phyloP scores from a whole-genome alignment of 1,140 invertebrate genomes.

The Hyles euphorbiae region DNA sequence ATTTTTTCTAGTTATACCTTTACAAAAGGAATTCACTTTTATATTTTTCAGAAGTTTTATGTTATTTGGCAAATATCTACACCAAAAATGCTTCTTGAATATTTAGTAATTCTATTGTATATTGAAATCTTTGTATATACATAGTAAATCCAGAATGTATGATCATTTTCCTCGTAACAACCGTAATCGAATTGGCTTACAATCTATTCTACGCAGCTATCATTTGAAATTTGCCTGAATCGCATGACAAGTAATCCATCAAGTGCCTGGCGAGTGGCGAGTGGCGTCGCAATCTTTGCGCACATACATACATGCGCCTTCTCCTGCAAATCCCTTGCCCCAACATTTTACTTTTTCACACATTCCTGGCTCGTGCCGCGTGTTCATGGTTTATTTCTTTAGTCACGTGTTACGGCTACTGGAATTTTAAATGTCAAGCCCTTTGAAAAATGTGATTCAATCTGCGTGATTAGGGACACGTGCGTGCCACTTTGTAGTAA shows the following conservation, averaged over 20 bases:
- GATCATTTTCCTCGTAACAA: too few species aligned
- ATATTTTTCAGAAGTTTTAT: too few species aligned
- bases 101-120: too few species aligned
- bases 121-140: too few species aligned
- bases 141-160: too few species aligned
- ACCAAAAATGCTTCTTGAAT: too few species aligned
- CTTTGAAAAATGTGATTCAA: constrained; percentile 8
- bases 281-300: constrained; percentile 25
- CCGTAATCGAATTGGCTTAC: too few species aligned
- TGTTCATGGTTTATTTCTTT: constrained; percentile 36
- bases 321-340: constrained; percentile 17
- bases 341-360: constrained; percentile 32
- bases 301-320: constrained; percentile 17
- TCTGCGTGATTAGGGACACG: constrained; percentile 2
- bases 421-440: constrained; percentile 11
- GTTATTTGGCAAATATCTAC: too few species aligned
- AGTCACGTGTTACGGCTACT: constrained; percentile 11
- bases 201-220: neutral
- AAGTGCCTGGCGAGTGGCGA: constrained; percentile 11
- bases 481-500: neutral
- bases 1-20: too few species aligned
- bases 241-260: constrained; percentile 27
- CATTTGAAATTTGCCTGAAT: neutral
- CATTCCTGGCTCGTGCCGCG: constrained; percentile 58
- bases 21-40: too few species aligned